phyloP scores from a whole-genome alignment of 2,888 invertebrate species.

The Leptopilina myrica region DNA sequence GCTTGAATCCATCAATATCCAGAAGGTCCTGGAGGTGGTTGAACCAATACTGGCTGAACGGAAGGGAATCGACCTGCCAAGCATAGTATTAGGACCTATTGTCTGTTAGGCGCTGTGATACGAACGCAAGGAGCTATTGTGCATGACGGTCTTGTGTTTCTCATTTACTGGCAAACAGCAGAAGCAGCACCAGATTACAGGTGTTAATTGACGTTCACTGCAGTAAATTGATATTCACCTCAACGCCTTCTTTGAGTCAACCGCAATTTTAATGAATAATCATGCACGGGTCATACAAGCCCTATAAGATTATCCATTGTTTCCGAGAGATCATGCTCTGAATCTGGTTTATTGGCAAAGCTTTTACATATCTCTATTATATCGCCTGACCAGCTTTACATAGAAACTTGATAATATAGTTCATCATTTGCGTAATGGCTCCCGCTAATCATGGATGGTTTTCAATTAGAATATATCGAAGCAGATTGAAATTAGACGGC shows the following conservation, averaged over 20 bases:
- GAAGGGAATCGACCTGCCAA: conserved; percentile 52
- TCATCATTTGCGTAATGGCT: no score
- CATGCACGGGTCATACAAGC: conserved; percentile 11
- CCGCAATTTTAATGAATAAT: conserved; percentile 42
- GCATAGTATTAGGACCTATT: conserved; percentile 66
- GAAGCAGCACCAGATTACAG: conserved; percentile 58
- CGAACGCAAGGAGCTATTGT: conserved; percentile 58
- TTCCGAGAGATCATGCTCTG: neutral
- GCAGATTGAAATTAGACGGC: no score
- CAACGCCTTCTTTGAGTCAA: conserved; percentile 43
- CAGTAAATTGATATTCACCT: conserved; percentile 56
- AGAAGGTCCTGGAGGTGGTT: conserved; percentile 13
- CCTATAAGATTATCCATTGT: conserved; percentile 22
- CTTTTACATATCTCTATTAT: neutral
- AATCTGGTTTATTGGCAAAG: neutral
- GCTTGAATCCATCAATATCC: conserved; percentile 29
- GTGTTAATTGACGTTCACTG: conserved; percentile 60
- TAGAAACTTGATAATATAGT: no score
- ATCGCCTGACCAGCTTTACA: no score
- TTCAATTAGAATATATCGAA: no score
- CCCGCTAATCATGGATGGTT: no score
- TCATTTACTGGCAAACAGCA: conserved; percentile 62
- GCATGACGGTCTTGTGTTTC: conserved; percentile 51
- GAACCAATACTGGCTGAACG: conserved; percentile 7
- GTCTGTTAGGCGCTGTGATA: conserved; percentile 58